Base-by-base conservation (phyloP, 2,888 invertebrate species). In the Galerucella pusilla region DNA sequence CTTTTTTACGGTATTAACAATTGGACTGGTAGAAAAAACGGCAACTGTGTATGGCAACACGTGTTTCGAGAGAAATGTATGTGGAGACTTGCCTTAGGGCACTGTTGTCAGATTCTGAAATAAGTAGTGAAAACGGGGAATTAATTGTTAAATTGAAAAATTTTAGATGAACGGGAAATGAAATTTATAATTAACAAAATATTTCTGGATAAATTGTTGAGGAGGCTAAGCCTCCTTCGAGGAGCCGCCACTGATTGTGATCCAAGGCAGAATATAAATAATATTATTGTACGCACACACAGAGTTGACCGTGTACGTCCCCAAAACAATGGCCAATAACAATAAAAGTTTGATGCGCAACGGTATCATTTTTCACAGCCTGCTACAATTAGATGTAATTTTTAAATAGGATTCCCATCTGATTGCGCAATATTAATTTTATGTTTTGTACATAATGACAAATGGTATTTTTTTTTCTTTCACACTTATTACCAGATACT, bases 311-410 rank as follows among this genome's bases (percentile, higher is more conserved):
- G 72, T 72, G 72, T 72, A 72, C 73, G 67, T 70, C 70, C 77
- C 73, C 74, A 78, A 78, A 77, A 78, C 78, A 78, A 78, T 78
- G 59, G 77, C 73, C 74, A 75, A 77, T 77, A 78, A 77, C 74
- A 77, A 77, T 77, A 78, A 74, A 78, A 74, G 70, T 74, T 75
- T 69, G 71, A 67, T 74, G 68, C 66, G 75, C 74, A 78, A 77
- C 77, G 78, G 78, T 77, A 75, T 74, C 75, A 72, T 73, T 78
- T 77, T 78, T 74, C 77, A 77, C 78, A 78, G 78, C 77, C 71
- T 63, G 68, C 28, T 71, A 74, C 72, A 78, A 78, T 77, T 74
- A 74, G 67, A 60, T 74, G 63, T 73, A 74, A 78, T 78, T 78
- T 75, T 75, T 76, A 76, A 78, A 71, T 73, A 71, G 73, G 73